Percentiles rank a stretch among this genome's conserved stretches.
Evolutionary conservation across 2,113 vertebrate species (phyloP).

Genomic region (Corythornis madagascariensis): DNA sequence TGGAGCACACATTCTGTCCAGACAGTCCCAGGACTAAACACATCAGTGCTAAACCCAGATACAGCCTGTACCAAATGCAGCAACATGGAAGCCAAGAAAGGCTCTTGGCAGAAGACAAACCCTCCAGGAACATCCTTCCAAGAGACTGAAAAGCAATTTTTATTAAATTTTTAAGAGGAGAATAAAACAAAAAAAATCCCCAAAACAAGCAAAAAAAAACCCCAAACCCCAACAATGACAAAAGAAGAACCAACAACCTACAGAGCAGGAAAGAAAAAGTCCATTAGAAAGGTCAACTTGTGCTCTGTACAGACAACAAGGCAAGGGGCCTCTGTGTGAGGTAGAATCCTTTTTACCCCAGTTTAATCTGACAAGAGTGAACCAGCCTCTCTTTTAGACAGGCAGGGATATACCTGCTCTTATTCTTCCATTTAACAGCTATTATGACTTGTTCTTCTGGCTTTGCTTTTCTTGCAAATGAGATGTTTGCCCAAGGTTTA

Average conservation of each 20-base stretch:
- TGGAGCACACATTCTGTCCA: not conserved
- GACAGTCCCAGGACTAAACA: not conserved
- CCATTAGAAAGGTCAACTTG: not conserved
- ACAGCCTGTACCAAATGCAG: not conserved
- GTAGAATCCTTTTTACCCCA: too few relatives aligned
- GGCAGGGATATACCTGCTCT: not conserved
- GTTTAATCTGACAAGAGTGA: not conserved
- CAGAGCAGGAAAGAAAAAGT: not conserved
- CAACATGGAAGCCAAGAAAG: conserved; percentile 11
- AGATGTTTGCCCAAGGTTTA: not conserved
- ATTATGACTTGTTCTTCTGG: not conserved
- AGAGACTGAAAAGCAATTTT: not conserved
- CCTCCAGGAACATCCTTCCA: not conserved
- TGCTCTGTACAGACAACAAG: not conserved
- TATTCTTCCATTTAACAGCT: not conserved
- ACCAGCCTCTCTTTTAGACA: not conserved
- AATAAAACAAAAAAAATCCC: too few relatives aligned
- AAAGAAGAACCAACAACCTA: not conserved
- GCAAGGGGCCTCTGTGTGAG: not conserved
- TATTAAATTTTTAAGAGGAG: conserved; percentile 4
- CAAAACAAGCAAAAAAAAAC: too few relatives aligned
- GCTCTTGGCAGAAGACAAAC: not conserved
- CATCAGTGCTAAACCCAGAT: conserved; percentile 20
- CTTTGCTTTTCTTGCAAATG: not conserved
- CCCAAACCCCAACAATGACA: too few relatives aligned